phyloP scores from a whole-genome alignment of 1,140 invertebrate genomes.

The Hycleus cichorii region DNA sequence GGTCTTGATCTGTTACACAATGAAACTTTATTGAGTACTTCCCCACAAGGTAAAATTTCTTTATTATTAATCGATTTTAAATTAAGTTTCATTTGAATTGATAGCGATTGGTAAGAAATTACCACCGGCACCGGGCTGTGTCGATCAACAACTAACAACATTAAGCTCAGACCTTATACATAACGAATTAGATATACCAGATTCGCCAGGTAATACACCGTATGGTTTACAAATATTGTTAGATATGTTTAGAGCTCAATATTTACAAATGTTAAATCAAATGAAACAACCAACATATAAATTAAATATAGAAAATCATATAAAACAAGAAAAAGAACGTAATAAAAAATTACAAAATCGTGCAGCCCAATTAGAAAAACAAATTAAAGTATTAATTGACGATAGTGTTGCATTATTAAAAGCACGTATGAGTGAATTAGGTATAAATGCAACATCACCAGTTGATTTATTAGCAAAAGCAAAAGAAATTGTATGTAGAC shows the following conservation, averaged over 20 bases:
- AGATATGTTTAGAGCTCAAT: conserved; percentile 76
- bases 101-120: conserved; percentile 55
- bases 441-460: conserved; percentile 72
- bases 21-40: conserved; percentile 81
- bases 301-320: conserved; percentile 63
- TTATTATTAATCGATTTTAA: neutral
- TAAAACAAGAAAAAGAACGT: conserved; percentile 75
- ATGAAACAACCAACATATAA: conserved; percentile 76
- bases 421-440: conserved; percentile 83
- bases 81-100: neutral
- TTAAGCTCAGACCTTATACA: conserved; percentile 61
- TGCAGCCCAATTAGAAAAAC: conserved; percentile 79
- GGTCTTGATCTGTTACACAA: conserved; percentile 84
- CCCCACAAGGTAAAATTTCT: conserved; percentile 47
- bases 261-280: conserved; percentile 68
- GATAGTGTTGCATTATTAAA: conserved; percentile 87
- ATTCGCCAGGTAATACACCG: conserved; percentile 67
- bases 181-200: conserved; percentile 72
- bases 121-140: conserved; percentile 78
- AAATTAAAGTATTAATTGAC: conserved; percentile 82
- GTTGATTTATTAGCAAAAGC: conserved; percentile 81
- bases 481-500: conserved; percentile 84
- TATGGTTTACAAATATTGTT: conserved; percentile 80
- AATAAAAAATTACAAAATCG: conserved; percentile 72
- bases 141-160: conserved; percentile 80